Evolutionary conservation across 2,797 vertebrate genomes (phyloP).

Genomic region (Poecilia wingei): DNA sequence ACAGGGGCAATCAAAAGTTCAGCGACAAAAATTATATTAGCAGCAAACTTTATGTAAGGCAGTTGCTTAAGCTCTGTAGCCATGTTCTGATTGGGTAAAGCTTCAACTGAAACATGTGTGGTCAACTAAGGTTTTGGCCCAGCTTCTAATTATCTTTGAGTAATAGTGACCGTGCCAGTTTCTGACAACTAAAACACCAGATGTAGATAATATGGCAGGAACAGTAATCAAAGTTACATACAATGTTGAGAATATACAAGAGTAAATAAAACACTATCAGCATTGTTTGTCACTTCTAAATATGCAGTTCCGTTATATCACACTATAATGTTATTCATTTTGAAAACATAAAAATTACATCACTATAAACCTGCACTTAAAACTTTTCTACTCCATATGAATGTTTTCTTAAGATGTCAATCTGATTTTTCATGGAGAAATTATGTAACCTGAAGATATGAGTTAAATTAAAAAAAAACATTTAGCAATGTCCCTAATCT

Average conservation of each 20-base stretch:
- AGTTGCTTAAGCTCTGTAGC: conserved; percentile 3
- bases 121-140: background rate
- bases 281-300: background rate
- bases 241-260: background rate
- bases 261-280: background rate
- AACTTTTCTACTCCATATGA: background rate
- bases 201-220: background rate
- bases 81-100: conserved; percentile 11
- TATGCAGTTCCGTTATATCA: background rate
- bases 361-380: background rate
- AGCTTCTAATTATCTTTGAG: background rate
- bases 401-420: background rate
- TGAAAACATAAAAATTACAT: background rate
- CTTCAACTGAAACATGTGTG: background rate
- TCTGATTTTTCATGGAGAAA: background rate
- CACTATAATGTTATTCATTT: background rate
- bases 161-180: background rate
- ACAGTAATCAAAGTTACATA: conserved; percentile 2
- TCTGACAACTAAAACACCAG: background rate
- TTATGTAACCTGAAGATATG: background rate
- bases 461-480: background rate
- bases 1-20: conserved; percentile 66
- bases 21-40: conserved; percentile 55
- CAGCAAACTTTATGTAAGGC: conserved; percentile 25
- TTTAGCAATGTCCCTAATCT: background rate